Percentiles rank a stretch among this genome's conserved stretches.
Conservation (phyloP, 1,140 invertebrate species). For the Sarcophaga bullata region DNA sequence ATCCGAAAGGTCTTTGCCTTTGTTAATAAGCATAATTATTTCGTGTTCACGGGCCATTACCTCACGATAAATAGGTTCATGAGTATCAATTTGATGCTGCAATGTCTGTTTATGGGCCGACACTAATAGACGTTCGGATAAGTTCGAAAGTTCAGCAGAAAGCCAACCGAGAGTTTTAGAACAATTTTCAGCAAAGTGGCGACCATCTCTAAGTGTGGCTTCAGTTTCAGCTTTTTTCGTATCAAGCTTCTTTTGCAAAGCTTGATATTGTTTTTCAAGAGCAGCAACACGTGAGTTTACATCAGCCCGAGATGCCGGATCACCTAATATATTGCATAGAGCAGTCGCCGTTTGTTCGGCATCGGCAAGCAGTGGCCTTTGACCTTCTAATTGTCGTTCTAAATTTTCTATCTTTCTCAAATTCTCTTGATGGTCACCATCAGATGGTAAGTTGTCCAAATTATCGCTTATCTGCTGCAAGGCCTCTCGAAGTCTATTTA, state of each 20-base stretch:
- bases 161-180: constrained; percentile 90
- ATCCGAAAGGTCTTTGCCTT: constrained; percentile 81
- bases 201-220: constrained; percentile 81
- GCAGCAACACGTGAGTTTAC: constrained; percentile 88
- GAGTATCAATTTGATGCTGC: constrained; percentile 86
- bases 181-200: constrained; percentile 88
- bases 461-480: constrained; percentile 87
- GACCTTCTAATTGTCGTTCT: constrained; percentile 87
- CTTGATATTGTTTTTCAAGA: constrained; percentile 84
- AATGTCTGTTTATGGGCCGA: constrained; percentile 87
- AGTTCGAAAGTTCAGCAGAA: constrained; percentile 77
- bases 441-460: constrained; percentile 82
- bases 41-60: constrained; percentile 91
- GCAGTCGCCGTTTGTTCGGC: constrained; percentile 87
- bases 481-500: constrained; percentile 81
- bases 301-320: constrained; percentile 88
- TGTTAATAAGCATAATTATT: constrained; percentile 92
- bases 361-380: constrained; percentile 86
- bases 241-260: constrained; percentile 88
- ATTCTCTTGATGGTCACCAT: constrained; percentile 88
- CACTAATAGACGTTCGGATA: constrained; percentile 82
- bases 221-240: constrained; percentile 91
- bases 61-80: constrained; percentile 89
- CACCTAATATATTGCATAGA: constrained; percentile 88
- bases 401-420: constrained; percentile 86